Base-by-base conservation (phyloP, 1,140 invertebrate species). In the Hermetia illucens region DNA sequence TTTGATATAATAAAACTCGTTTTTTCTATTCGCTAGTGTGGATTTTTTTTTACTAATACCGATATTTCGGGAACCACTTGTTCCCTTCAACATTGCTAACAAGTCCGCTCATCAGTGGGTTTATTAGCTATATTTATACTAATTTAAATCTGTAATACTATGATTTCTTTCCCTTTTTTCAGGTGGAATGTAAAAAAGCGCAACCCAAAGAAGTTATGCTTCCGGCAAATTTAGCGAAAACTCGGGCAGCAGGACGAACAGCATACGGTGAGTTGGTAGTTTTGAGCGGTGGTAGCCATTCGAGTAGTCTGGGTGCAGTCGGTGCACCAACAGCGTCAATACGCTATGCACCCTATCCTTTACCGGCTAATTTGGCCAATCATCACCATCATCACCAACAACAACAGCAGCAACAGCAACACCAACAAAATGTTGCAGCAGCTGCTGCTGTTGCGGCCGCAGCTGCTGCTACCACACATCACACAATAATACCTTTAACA, bases 181-280 rank as follows among this genome's bases (percentile, higher is more conserved):
- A 97, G 92, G 92, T 97, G 66, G 92, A 98, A 74, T 96, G 92
- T 73, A 97, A 97, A 79, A 96, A 97, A 71, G 93, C 93, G 60
- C 93, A 98, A 66, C 93, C 93, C 39, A 98, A 98, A 74, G 93
- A 98, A 74, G 92, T 98, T 52, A 97, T 98, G 92, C 77, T 95
- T 61, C 89, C 90, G 51, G 82, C 87, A 42, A 91, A 89, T 64
- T 66, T 89, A 69, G 87, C 86, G 52, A 90, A 91, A 74, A 90
- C 86, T 63, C 77, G 87, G 62, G 85, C 85, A 51, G 83, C 85
- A 48, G 84, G 84, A 50, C 79, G 86, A 64, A 84, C 85, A 63
- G 81, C 84, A 68, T 92, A 90, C 77, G 86, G 87, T 92, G 85
- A 91, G 86, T 89, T 86, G 71, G 74, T 86, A 74, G 79, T 84